Percentiles rank a stretch among this genome's conserved stretches.
These are phyloP conservation scores for Tetraneura akinire DNA, from an alignment of 1,140 invertebrate species.

Conservation along the genomic window DNA sequence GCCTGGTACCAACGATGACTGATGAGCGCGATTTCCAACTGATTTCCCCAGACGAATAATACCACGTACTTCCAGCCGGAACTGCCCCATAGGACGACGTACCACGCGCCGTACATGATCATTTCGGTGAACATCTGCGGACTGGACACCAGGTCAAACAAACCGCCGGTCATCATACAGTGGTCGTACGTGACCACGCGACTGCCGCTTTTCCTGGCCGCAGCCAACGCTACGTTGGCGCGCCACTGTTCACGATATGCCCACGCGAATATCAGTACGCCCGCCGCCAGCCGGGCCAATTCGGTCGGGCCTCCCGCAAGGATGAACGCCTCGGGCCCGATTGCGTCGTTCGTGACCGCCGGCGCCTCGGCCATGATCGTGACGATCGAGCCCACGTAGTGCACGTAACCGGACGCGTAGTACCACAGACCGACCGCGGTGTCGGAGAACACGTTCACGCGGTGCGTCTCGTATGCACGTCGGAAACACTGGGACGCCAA, in stretches of 20 bases:
- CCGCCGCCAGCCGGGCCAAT: not conserved
- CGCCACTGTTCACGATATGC: conserved; percentile 21
- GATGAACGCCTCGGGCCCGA: not conserved
- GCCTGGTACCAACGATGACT: not conserved
- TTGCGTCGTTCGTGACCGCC: not conserved
- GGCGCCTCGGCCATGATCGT: conserved; percentile 17
- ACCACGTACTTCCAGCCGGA: conserved; percentile 20
- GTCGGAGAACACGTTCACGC: conserved; percentile 25
- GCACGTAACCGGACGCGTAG: conserved; percentile 9
- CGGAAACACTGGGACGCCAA: not conserved
- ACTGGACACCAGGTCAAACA: conserved; percentile 15
- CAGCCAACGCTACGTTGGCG: conserved; percentile 12
- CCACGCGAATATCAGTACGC: not conserved
- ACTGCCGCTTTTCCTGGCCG: not conserved
- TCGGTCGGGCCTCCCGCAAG: not conserved
- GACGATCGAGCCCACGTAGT: not conserved
- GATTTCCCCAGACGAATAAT: conserved; percentile 18
- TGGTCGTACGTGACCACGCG: conserved; percentile 24
- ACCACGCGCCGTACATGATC: conserved; percentile 11
- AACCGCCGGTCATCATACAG: not conserved
- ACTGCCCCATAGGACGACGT: not conserved
- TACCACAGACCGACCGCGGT: not conserved
- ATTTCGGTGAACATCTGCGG: conserved; percentile 20
- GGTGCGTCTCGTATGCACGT: not conserved
- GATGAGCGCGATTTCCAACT: not conserved